Evolutionary conservation across 2,113 vertebrate species (phyloP).

Genomic region (Bostrychus sinensis): DNA sequence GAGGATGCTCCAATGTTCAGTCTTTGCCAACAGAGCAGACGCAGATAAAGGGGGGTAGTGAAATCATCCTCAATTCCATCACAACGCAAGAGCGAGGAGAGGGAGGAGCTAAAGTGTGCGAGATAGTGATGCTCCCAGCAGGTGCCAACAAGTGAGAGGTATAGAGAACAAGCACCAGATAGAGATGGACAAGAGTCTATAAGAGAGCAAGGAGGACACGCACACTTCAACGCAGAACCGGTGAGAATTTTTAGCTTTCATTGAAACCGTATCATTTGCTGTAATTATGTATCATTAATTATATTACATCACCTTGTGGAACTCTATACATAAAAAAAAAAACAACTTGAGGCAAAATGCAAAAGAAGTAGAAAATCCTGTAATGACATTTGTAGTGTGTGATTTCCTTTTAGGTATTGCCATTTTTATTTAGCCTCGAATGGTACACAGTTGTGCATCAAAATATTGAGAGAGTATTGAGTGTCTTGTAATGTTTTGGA

Average conservation of each 20-base stretch:
- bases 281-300: no score
- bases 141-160: conserved; percentile 78
- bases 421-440: no score
- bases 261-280: no score
- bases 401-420: no score
- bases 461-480: no score
- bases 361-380: no score
- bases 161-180: conserved; percentile 29
- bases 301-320: no score
- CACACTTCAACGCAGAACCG: conserved; percentile 39
- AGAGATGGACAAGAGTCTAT: conserved; percentile 72
- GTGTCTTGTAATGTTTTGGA: no score
- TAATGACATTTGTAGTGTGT: no score
- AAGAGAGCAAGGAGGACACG: conserved; percentile 43
- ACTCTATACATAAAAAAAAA: no score
- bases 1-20: conserved; percentile 52
- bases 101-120: conserved; percentile 61
- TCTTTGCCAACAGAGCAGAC: conserved; percentile 59
- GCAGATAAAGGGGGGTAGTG: conserved; percentile 33
- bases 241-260: conserved; percentile 37
- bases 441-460: no score
- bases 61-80: conserved; percentile 59
- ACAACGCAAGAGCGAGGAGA: conserved; percentile 37
- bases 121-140: conserved; percentile 77
- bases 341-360: no score